Evolutionary conservation across 2,888 invertebrate species (phyloP), one percentile per base, ranked within the genome.

Genomic region (Stratiomys singularior): DNA sequence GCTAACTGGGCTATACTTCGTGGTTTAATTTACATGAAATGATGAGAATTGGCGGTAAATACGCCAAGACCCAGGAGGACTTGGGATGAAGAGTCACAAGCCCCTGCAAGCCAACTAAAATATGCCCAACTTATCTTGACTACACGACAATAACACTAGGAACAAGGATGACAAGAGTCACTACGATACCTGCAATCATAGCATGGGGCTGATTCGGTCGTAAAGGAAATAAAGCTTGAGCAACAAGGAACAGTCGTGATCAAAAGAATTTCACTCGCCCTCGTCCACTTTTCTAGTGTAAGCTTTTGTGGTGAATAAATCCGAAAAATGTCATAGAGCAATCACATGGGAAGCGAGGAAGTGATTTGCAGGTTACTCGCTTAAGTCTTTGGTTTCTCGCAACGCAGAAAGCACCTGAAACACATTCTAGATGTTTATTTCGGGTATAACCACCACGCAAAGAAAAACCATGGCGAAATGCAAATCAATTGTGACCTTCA

Each of bases 11-110:
- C 15, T 52, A n/a, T 23, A 71, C 18, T 27, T 78, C 78, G 78
- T 78, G 78, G 78, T 67, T 76, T 76, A 78, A 78, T 78, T 78
- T 78, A 76, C 78, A 78, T 78, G 78, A 66, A 60, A 60, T 60
- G 74, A 67, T 67, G 67, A 67, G 67, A 74, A 66, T 52, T 72
- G 60, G 58, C 27, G 46, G 46, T 25, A 27, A 63, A 13, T 15
- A 7, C 23, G 60, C 2, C 25, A 21, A 25, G 60, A 23, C 60
- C 21, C 7, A 23, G 52, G n/a, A 37, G 37, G 15, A 15, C 23
- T 60, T 60, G 0, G 0, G 60, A 0, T 60, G 2, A 18, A 23
- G 60, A 60, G 60, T 21, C 25, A 21, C 23, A 21, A 18, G 52
- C 15, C 0, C 60, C 47, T 25, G 46, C 66, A 52, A 66, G n/a